These are phyloP conservation scores for Cephalophus harveyi DNA, from an alignment of 2,113 vertebrate species.

Conservation along the genomic window DNA sequence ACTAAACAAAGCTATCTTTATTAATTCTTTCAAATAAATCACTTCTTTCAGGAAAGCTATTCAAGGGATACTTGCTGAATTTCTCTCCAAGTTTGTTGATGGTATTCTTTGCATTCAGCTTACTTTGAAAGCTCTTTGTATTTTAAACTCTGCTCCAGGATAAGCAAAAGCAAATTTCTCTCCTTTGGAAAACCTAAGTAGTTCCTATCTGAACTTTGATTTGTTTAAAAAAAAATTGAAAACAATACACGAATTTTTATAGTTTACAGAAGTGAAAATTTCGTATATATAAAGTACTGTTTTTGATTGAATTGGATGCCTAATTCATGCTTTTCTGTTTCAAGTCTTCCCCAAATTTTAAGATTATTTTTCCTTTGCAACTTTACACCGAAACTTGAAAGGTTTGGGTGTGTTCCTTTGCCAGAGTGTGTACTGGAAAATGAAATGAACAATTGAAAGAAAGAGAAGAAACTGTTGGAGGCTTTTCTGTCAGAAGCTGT, in stretches of 20 bases:
- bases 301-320: conserved; percentile 54
- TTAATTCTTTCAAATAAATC: background rate
- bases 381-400: background rate
- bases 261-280: conserved; percentile 60
- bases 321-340: conserved; percentile 45
- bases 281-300: conserved; percentile 18
- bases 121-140: conserved; percentile 20
- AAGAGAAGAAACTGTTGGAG: background rate
- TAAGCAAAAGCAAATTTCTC: background rate
- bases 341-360: conserved; percentile 60
- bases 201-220: background rate
- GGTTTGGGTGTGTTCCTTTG: background rate
- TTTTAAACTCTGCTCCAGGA: background rate
- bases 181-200: background rate
- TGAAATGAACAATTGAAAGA: background rate
- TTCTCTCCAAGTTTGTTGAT: conserved; percentile 15
- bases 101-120: background rate
- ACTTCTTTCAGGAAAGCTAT: conserved; percentile 29
- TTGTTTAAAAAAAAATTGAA: background rate
- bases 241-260: conserved; percentile 45
- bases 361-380: conserved; percentile 27
- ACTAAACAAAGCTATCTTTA: conserved; percentile 36
- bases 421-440: background rate
- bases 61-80: background rate
- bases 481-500: background rate